These are phyloP conservation scores for Todiramphus chloris DNA, from an alignment of 2,113 vertebrate species.

Conservation along the genomic window DNA sequence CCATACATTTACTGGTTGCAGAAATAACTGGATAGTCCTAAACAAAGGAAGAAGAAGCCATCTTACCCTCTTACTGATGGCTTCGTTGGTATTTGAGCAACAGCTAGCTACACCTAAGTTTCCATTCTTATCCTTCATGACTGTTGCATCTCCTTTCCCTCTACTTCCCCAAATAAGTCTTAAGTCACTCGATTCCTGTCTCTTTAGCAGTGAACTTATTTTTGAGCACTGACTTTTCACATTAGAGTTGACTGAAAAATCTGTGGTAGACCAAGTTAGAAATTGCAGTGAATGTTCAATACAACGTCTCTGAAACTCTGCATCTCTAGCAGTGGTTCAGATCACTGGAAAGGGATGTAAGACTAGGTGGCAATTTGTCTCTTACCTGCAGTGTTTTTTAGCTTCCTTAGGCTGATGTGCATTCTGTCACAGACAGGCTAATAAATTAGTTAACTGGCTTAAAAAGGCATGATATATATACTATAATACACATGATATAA, in stretches of 20 bases:
- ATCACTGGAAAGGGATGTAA: not conserved
- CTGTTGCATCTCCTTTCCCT: not conserved
- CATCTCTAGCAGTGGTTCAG: not conserved
- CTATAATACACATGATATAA: no score
- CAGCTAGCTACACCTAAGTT: not conserved
- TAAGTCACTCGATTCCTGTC: not conserved
- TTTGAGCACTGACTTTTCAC: constrained; percentile 10
- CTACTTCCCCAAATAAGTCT: constrained; percentile 32
- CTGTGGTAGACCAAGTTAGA: not conserved
- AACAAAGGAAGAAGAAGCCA: not conserved
- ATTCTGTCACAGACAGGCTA: not conserved
- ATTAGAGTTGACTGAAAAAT: not conserved
- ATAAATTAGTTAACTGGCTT: not conserved
- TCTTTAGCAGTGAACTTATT: constrained; percentile 33
- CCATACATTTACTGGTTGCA: not conserved
- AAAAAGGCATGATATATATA: not conserved
- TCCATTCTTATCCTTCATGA: not conserved
- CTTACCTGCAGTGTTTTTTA: not conserved
- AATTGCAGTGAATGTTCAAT: not conserved
- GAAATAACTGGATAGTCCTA: not conserved
- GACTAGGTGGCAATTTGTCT: not conserved
- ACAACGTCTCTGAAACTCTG: not conserved
- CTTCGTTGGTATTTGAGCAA: not conserved
- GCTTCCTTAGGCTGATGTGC: not conserved
- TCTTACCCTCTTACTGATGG: not conserved